phyloP scores from a whole-genome alignment of 2,888 invertebrate genomes.

The Cylindroiulus punctatus region DNA sequence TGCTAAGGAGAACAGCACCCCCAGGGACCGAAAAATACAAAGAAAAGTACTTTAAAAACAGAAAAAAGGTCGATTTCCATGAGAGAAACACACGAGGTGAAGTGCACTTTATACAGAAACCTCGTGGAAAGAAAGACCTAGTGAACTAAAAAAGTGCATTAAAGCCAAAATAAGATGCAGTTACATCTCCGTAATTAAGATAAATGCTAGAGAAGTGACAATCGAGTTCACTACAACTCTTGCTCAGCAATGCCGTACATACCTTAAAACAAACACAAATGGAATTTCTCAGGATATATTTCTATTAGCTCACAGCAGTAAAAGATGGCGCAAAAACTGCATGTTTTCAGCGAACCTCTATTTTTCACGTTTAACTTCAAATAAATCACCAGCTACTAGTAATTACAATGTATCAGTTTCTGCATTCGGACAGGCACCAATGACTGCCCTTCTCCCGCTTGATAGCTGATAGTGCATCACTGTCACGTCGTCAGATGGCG shows the following conservation, averaged over 20 bases:
- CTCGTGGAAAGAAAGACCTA: background rate
- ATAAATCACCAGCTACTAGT: background rate
- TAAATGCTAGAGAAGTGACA: slow-evolving; percentile 28
- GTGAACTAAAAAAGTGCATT: slow-evolving; percentile 21
- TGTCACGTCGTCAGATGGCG: too few species aligned
- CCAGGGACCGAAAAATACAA: background rate
- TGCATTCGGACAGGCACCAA: too few species aligned
- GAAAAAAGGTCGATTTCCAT: slow-evolving; percentile 7
- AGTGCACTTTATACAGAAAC: slow-evolving; percentile 11
- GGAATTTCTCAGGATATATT: background rate
- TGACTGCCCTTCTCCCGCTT: too few species aligned
- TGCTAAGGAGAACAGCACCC: background rate
- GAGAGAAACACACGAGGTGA: background rate
- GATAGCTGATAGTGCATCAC: too few species aligned
- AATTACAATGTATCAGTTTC: too few species aligned
- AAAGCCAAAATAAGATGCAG: background rate
- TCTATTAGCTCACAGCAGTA: background rate
- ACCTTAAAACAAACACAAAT: slow-evolving; percentile 8
- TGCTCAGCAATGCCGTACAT: background rate
- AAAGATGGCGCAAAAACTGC: background rate
- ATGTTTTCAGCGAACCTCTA: background rate
- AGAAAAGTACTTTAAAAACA: slow-evolving; percentile 43
- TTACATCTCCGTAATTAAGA: slow-evolving; percentile 18
- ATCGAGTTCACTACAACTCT: background rate
- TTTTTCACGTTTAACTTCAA: background rate